A percentile compares a stretch with the other conserved stretches of the same genome.
Conservation (phyloP, 2,888 invertebrate species). For the Macrostomum cliftonense region DNA sequence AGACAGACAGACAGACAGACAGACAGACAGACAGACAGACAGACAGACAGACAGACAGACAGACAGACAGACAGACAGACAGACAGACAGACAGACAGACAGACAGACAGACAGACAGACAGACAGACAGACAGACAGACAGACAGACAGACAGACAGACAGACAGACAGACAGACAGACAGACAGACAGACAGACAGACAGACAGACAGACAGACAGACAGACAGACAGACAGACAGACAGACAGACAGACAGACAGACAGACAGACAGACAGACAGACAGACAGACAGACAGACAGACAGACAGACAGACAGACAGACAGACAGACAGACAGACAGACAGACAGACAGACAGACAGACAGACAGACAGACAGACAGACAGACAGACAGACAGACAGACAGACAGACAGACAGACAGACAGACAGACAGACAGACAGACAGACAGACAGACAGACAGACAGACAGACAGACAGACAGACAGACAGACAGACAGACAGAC, state of each 20-base stretch:
- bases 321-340: no score
- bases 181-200: conserved; percentile 11
- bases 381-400: no score
- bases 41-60: background rate
- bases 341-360: no score
- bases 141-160: conserved; percentile 10
- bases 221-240: conserved; percentile 11
- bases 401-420: no score
- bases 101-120: conserved; percentile 2
- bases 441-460: no score
- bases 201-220: conserved; percentile 11
- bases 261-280: conserved; percentile 12
- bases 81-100: background rate
- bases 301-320: conserved; percentile 6
- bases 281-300: conserved; percentile 11
- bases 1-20: background rate
- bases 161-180: conserved; percentile 11
- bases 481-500: no score
- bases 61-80: background rate
- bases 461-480: no score
- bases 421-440: no score
- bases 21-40: background rate
- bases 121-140: conserved; percentile 2
- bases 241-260: conserved; percentile 12
- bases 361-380: no score